A percentile compares a stretch with the other conserved stretches of the same genome.
Evolutionary conservation across 64 coral and sea anemone genomes (phyloP).

Genomic region (Dendronephthya gigantea): DNA sequence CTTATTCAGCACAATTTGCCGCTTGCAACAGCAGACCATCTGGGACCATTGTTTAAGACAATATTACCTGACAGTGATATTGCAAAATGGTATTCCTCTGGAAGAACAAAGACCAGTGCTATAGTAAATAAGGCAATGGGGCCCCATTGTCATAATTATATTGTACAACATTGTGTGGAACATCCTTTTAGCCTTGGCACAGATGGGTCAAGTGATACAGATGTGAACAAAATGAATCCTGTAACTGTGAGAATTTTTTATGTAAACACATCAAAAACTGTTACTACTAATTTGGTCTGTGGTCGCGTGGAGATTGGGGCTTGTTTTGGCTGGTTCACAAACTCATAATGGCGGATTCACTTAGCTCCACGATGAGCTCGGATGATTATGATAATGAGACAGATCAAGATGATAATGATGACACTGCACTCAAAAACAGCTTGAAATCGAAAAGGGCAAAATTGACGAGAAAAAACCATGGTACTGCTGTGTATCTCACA

Average conservation of each 20-base stretch:
- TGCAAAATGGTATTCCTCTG: conserved; percentile 10
- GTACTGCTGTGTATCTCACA: not conserved
- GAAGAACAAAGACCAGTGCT: conserved; percentile 33
- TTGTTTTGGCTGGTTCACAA: not conserved
- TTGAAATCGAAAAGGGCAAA: not conserved
- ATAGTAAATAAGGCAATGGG: conserved; percentile 48
- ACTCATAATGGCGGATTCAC: not conserved
- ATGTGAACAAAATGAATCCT: conserved; percentile 23
- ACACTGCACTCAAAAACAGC: not conserved
- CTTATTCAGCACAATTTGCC: conserved; percentile 38
- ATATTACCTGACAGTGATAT: conserved; percentile 44
- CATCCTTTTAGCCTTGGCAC: conserved; percentile 30
- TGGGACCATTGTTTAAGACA: conserved; percentile 38
- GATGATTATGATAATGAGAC: not conserved
- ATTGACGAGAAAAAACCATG: not conserved
- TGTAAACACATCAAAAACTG: not conserved
- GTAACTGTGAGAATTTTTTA: not conserved
- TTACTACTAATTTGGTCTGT: too few relatives aligned
- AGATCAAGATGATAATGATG: not conserved
- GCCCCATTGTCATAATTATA: conserved; percentile 30
- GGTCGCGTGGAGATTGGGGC: too few relatives aligned
- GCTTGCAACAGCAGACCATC: conserved; percentile 28
- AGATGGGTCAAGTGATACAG: conserved; percentile 36
- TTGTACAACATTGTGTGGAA: conserved; percentile 24
- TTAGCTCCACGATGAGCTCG: not conserved